These are phyloP conservation scores for Actinopyga echinites DNA, from an alignment of 53 echinoderm and acorn worm genomes.

Conservation along the genomic window DNA sequence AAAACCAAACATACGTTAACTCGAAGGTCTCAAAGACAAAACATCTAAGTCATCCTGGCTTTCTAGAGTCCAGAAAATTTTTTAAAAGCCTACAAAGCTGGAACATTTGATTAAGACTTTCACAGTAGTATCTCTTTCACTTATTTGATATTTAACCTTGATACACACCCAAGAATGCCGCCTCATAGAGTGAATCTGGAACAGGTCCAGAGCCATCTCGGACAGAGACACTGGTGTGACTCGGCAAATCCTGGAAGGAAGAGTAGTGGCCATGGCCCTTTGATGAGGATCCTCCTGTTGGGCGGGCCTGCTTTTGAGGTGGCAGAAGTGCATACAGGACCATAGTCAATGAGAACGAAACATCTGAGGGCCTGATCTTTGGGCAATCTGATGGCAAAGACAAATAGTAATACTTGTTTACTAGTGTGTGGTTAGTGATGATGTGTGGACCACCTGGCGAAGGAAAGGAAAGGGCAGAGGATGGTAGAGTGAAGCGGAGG, in stretches of 20 bases:
- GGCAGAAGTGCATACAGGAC: constrained; percentile 89
- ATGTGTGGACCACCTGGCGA: too few species aligned
- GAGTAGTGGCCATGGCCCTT: constrained; percentile 65
- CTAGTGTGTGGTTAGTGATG: too few species aligned
- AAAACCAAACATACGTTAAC: too few species aligned
- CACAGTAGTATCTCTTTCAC: too few species aligned
- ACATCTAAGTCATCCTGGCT: too few species aligned
- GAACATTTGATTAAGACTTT: too few species aligned
- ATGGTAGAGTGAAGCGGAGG: too few species aligned
- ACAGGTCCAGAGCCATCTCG: constrained; percentile 73
- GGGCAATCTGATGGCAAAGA: constrained; percentile 65
- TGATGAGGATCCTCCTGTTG: constrained; percentile 47
- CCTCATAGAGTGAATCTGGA: constrained; percentile 94
- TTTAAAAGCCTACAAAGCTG: too few species aligned
- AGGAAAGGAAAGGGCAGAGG: too few species aligned
- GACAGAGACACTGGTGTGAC: constrained; percentile 80
- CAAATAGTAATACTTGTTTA: background rate
- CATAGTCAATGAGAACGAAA: constrained; percentile 94
- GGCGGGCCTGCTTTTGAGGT: constrained; percentile 79
- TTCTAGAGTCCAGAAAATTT: too few species aligned
- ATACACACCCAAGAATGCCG: constrained; percentile 85
- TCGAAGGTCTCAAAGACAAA: too few species aligned
- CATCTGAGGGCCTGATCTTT: constrained; percentile 86
- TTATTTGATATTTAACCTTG: too few species aligned
- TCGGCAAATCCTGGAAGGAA: constrained; percentile 86